A percentile compares a stretch with the other conserved stretches of the same genome.
phyloP scores from a whole-genome alignment of 2,888 invertebrate species.

The Halictus ligatus region DNA sequence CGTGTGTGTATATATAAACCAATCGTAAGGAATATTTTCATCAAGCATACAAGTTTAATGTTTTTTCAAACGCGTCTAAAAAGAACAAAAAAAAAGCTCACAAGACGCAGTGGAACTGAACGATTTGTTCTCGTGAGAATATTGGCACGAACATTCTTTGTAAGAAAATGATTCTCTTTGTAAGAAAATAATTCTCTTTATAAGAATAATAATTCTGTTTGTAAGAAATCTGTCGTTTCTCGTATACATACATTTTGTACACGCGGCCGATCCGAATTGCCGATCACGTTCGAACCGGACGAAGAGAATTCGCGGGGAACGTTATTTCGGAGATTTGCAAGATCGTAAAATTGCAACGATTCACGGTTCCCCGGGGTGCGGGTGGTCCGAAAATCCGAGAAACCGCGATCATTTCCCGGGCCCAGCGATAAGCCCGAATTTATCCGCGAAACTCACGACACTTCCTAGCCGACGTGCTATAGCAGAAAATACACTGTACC shows the following conservation, averaged over 20 bases:
- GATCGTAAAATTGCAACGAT: constrained; percentile 5
- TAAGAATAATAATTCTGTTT: background rate
- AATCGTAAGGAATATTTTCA: constrained; percentile 1
- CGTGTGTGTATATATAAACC: background rate
- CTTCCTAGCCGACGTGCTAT: background rate
- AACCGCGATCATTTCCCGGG: constrained; percentile 11
- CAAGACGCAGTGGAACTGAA: too few relatives aligned
- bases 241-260: constrained; percentile 8
- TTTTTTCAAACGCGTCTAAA: constrained; percentile 21
- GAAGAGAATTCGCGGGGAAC: background rate
- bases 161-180: background rate
- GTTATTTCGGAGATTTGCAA: background rate
- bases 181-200: background rate
- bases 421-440: constrained; percentile 6
- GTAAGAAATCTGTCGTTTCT: background rate
- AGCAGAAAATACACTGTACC: background rate
- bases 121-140: background rate
- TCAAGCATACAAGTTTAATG: constrained; percentile 12
- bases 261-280: background rate
- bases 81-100: background rate
- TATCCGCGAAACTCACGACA: background rate
- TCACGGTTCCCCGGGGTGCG: background rate
- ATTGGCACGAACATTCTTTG: background rate
- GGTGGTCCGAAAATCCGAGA: constrained; percentile 12
- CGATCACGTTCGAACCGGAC: background rate